Percentiles rank a stretch among this genome's conserved stretches.
Evolutionary conservation across 2,888 invertebrate genomes (phyloP).

Genomic region (Brachyopa scutellaris): DNA sequence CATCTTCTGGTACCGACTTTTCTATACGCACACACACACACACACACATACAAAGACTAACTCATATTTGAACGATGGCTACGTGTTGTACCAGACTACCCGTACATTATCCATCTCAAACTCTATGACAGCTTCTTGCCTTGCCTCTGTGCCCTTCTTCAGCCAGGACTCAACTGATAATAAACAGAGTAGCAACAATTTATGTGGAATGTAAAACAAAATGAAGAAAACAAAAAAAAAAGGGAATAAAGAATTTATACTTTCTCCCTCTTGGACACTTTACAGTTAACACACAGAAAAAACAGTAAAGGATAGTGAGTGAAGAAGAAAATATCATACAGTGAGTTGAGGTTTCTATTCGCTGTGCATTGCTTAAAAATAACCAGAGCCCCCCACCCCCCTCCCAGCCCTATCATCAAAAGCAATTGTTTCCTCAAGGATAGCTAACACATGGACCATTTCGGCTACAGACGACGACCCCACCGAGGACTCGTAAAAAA

Average conservation of each 20-base stretch:
- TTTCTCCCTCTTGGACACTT: slow-evolving; percentile 44
- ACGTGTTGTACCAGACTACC: slow-evolving; percentile 51
- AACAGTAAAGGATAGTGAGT: neutral
- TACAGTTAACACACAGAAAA: slow-evolving; percentile 24
- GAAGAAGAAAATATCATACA: slow-evolving; percentile 26
- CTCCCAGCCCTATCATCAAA: slow-evolving; percentile 39
- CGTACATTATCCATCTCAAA: neutral
- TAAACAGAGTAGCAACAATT: slow-evolving; percentile 63
- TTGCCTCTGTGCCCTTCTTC: slow-evolving; percentile 33
- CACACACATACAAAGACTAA: neutral
- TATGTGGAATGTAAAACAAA: slow-evolving; percentile 55
- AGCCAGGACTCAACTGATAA: slow-evolving; percentile 40
- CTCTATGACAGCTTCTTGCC: slow-evolving; percentile 57
- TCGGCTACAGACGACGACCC: slow-evolving; percentile 35
- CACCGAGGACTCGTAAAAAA: slow-evolving; percentile 58
- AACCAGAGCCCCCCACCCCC: slow-evolving; percentile 14
- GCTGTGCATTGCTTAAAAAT: slow-evolving; percentile 13
- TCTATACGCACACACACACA: slow-evolving; percentile 4
- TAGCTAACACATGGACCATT: slow-evolving; percentile 61
- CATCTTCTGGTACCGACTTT: slow-evolving; percentile 25
- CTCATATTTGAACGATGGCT: slow-evolving; percentile 49
- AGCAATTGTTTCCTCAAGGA: slow-evolving; percentile 61
- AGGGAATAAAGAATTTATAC: no score
- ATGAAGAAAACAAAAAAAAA: slow-evolving; percentile 17
- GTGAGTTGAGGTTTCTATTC: slow-evolving; percentile 22